phyloP scores from a whole-genome alignment of 2,888 invertebrate species.

The Steinernema hermaphroditum region DNA sequence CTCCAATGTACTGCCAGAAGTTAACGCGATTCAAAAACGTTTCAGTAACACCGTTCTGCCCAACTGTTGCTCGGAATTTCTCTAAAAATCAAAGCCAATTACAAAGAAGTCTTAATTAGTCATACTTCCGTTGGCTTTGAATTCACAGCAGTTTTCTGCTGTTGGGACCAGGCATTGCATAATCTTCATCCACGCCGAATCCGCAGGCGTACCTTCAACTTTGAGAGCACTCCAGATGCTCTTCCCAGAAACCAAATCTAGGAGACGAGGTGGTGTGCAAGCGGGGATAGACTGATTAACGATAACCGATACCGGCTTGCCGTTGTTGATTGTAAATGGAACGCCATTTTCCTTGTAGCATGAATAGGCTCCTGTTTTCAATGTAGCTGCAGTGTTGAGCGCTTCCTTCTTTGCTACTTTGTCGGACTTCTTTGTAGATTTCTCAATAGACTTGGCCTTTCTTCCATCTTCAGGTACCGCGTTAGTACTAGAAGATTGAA shows the following conservation, averaged over 20 bases:
- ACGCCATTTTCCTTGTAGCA: not conserved
- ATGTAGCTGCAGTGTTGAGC: not conserved
- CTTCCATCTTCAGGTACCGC: not conserved
- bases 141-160: not conserved
- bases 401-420: slow-evolving; percentile 15
- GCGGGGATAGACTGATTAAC: not conserved
- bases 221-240: not conserved
- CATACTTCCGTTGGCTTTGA: not conserved
- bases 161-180: not conserved
- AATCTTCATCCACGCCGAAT: not conserved
- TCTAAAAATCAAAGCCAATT: too few species aligned
- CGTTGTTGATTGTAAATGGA: not conserved
- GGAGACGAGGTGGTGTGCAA: not conserved
- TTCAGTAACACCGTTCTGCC: too few species aligned
- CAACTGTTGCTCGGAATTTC: too few species aligned
- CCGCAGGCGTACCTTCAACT: not conserved
- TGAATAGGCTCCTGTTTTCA: too few species aligned
- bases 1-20: slow-evolving; percentile 1
- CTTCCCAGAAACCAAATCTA: not conserved
- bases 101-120: too few species aligned
- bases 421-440: slow-evolving; percentile 3
- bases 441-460: not conserved
- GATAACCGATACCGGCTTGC: not conserved
- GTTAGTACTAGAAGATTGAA: not conserved
- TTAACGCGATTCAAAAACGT: not conserved